Evolutionary conservation across 2,888 invertebrate genomes (phyloP).

Genomic region (Shargacucullia verbasci): DNA sequence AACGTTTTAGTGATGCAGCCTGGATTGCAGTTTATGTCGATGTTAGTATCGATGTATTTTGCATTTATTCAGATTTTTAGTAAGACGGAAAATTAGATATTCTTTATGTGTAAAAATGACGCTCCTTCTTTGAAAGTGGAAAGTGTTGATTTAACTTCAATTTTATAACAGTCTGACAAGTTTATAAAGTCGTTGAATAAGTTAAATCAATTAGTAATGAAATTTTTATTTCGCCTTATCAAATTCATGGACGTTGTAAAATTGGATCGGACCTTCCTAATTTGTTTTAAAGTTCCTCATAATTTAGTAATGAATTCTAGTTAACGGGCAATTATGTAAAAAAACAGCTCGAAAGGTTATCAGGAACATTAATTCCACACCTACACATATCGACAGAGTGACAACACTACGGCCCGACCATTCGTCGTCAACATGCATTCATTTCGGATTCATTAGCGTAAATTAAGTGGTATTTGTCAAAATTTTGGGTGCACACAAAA

Average conservation of each 20-base stretch:
- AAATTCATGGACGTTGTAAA: constrained; percentile 25
- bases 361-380: constrained; percentile 64
- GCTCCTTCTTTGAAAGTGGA: not conserved
- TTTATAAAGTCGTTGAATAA: not conserved
- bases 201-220: not conserved
- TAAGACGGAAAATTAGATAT: too few relatives aligned
- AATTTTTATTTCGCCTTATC: constrained; percentile 17
- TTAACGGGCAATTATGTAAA: constrained; percentile 48
- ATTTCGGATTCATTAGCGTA: constrained; percentile 86
- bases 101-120: not conserved
- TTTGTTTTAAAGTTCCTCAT: constrained; percentile 42
- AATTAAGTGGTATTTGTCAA: constrained; percentile 89
- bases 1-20: constrained; percentile 64
- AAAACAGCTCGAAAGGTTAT: constrained; percentile 61
- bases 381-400: constrained; percentile 62
- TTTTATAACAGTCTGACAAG: not conserved
- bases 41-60: too few relatives aligned
- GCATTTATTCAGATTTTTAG: too few relatives aligned
- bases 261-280: constrained; percentile 24
- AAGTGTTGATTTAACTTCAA: not conserved
- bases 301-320: constrained; percentile 45
- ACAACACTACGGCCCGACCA: constrained; percentile 71
- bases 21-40: constrained; percentile 18
- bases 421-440: constrained; percentile 80
- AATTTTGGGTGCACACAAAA: constrained; percentile 81